phyloP scores from a whole-genome alignment of 2,888 invertebrate genomes.

The Acleris literana region DNA sequence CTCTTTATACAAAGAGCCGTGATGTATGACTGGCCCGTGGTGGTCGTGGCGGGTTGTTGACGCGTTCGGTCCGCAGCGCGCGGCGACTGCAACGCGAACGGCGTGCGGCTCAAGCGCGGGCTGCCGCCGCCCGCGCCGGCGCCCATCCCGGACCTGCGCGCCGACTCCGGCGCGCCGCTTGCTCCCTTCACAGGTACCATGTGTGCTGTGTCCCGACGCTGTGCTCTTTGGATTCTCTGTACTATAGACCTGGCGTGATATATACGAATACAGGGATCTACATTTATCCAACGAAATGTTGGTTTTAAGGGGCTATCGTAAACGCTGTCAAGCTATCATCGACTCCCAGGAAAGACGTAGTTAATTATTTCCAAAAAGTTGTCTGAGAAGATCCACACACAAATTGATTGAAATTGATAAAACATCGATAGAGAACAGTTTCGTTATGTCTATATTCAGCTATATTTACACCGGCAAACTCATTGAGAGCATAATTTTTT shows the following conservation, averaged over 20 bases:
- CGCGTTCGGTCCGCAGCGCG: constrained; percentile 72
- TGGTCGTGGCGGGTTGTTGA: constrained; percentile 4
- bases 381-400: no score
- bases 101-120: constrained; percentile 92
- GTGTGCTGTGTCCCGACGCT: constrained; percentile 25
- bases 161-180: constrained; percentile 69
- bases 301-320: no score
- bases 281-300: no score
- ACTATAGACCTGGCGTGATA: background rate
- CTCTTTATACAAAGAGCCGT: no score
- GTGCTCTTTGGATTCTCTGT: constrained; percentile 26
- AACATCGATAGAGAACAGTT: no score
- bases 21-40: background rate
- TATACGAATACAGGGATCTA: background rate
- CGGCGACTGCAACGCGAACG: constrained; percentile 90
- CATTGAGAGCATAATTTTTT: no score
- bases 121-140: constrained; percentile 92
- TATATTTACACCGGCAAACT: no score
- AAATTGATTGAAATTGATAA: no score
- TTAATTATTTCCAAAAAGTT: no score
- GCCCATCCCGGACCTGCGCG: constrained; percentile 94
- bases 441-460: no score
- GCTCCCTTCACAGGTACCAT: constrained; percentile 76
- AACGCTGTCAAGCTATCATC: no score
- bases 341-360: no score